Percentiles rank a stretch among this genome's conserved stretches.
Conservation (phyloP, 2,888 invertebrate species). For the Pasiphila rectangulata region DNA sequence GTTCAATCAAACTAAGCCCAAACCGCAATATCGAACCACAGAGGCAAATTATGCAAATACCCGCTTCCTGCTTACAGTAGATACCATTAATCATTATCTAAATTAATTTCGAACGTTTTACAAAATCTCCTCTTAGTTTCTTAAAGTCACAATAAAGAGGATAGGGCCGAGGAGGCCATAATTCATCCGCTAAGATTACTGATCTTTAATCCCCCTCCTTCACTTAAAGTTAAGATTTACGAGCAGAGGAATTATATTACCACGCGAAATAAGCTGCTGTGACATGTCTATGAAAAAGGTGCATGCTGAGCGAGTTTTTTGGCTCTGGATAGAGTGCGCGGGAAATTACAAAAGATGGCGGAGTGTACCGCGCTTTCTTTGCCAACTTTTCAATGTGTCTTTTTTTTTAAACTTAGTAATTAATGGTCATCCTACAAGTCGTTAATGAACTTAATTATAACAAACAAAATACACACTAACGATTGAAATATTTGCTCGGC, state of each 20-base stretch:
- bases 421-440: too few relatives aligned
- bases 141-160: constrained; percentile 81
- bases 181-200: constrained; percentile 87
- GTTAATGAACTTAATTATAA: too few relatives aligned
- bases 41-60: constrained; percentile 72
- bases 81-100: constrained; percentile 80
- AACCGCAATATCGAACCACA: constrained; percentile 40
- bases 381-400: not conserved
- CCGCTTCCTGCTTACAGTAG: constrained; percentile 56
- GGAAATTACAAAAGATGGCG: not conserved
- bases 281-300: constrained; percentile 67
- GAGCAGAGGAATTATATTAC: constrained; percentile 84
- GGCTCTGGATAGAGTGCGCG: constrained; percentile 1
- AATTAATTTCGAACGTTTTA: constrained; percentile 80
- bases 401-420: not conserved
- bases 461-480: too few relatives aligned
- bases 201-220: constrained; percentile 87
- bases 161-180: constrained; percentile 78
- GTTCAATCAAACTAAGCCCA: constrained; percentile 33
- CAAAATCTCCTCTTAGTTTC: constrained; percentile 80
- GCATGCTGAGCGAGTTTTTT: constrained; percentile 16
- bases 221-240: constrained; percentile 88
- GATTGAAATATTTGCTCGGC: too few relatives aligned
- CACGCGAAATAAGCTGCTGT: constrained; percentile 63
- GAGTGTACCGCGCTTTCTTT: not conserved